A percentile compares a stretch with the other conserved stretches of the same genome.
Conservation (phyloP, 1,140 invertebrate genomes). For the Lucilia sericata region DNA sequence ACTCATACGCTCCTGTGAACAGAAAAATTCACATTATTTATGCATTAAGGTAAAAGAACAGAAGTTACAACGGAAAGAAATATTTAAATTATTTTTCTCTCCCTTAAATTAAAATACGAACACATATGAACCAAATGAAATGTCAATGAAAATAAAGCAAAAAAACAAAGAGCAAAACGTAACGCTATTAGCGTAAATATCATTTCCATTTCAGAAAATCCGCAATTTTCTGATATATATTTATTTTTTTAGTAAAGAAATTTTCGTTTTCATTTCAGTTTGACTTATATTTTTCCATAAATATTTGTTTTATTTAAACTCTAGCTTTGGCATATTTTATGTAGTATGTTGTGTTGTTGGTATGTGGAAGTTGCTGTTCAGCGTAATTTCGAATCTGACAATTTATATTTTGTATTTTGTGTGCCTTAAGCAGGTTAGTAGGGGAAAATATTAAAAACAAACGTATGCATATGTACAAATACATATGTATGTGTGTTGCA, state of each 20-base stretch:
- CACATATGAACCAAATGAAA: background rate
- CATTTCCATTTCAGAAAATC: conserved; percentile 4
- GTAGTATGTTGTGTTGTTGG: no score
- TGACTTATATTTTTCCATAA: conserved; percentile 6
- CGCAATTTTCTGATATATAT: background rate
- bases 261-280: conserved; percentile 1
- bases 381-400: conserved; percentile 5
- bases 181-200: conserved; percentile 16
- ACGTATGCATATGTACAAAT: background rate
- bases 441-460: conserved; percentile 5
- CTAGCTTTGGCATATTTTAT: background rate
- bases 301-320: background rate
- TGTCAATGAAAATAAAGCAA: background rate
- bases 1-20: background rate
- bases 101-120: background rate
- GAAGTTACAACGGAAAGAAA: background rate
- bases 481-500: background rate
- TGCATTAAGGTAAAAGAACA: conserved; percentile 9
- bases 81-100: background rate
- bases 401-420: background rate
- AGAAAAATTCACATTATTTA: background rate
- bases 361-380: background rate
- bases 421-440: conserved; percentile 9
- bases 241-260: background rate
- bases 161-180: background rate